Conservation (phyloP, 2,113 vertebrate genomes). For the Hymenochirus boettgeri region DNA sequence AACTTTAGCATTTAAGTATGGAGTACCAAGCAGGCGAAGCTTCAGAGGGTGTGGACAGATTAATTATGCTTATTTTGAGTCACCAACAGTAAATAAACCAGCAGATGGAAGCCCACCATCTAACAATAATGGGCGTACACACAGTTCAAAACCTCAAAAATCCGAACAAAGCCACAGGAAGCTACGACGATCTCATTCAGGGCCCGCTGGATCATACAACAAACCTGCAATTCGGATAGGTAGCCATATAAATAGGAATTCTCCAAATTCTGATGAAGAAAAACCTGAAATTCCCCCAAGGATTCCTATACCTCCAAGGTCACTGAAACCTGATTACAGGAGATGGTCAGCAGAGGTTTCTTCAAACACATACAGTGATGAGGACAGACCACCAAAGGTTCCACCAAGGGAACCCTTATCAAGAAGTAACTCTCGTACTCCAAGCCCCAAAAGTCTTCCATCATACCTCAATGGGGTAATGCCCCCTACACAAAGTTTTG, state of each 20-base stretch:
- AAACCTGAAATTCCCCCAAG: constrained; percentile 85
- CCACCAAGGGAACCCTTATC: constrained; percentile 86
- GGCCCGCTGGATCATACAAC: constrained; percentile 87
- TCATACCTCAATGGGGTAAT: constrained; percentile 90
- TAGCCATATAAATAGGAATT: constrained; percentile 56
- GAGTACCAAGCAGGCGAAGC: constrained; percentile 61
- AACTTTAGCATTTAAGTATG: constrained; percentile 63
- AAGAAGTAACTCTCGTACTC: constrained; percentile 74
- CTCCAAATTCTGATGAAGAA: constrained; percentile 66
- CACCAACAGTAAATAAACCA: constrained; percentile 53
- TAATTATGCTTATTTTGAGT: constrained; percentile 84
- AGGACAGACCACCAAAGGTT: constrained; percentile 87
- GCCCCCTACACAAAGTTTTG: constrained; percentile 96
- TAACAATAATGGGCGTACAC: constrained; percentile 39
- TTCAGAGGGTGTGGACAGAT: constrained; percentile 79
- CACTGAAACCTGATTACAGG: constrained; percentile 75
- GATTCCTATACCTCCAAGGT: constrained; percentile 85
- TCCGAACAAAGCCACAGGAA: constrained; percentile 72
- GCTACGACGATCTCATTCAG: constrained; percentile 83
- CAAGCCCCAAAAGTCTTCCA: constrained; percentile 88
- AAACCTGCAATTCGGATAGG: constrained; percentile 72
- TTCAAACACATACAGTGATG: constrained; percentile 80
- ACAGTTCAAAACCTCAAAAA: constrained; percentile 48
- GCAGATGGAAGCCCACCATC: constrained; percentile 53
- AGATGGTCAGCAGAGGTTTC: constrained; percentile 94